phyloP scores from a whole-genome alignment of 2,113 vertebrate species.

The Calidris pygmaea region DNA sequence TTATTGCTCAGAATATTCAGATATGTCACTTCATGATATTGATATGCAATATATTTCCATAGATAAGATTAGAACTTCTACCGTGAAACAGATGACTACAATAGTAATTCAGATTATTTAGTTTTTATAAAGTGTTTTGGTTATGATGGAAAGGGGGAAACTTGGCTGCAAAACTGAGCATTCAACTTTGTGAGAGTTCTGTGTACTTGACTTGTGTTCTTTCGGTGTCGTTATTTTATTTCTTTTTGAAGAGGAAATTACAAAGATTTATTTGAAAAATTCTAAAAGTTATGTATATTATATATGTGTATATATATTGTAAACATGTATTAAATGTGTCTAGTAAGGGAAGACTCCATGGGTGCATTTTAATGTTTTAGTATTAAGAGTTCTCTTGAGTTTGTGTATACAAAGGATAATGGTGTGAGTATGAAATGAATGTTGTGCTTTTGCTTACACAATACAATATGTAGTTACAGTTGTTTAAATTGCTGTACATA shows the following conservation, averaged over 20 bases:
- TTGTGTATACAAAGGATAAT: constrained; percentile 71
- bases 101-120: constrained; percentile 71
- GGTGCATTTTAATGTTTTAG: constrained; percentile 83
- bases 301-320: constrained; percentile 84
- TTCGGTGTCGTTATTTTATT: constrained; percentile 76
- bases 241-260: constrained; percentile 74
- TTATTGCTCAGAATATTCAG: constrained; percentile 63
- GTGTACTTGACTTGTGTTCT: constrained; percentile 75
- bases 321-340: constrained; percentile 83
- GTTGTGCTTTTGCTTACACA: constrained; percentile 78
- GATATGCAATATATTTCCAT: constrained; percentile 76
- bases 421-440: constrained; percentile 71
- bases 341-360: constrained; percentile 73
- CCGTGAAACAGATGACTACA: constrained; percentile 63
- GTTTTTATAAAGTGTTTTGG: constrained; percentile 73
- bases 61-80: constrained; percentile 66
- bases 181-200: constrained; percentile 71
- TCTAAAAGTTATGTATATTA: constrained; percentile 83
- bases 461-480: constrained; percentile 74
- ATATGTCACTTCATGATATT: constrained; percentile 61
- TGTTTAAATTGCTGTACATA: constrained; percentile 82
- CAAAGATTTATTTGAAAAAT: constrained; percentile 81
- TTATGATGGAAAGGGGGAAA: constrained; percentile 61
- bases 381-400: constrained; percentile 74
- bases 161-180: constrained; percentile 72